A percentile compares a stretch with the other conserved stretches of the same genome.
phyloP scores from a whole-genome alignment of 2,797 vertebrate genomes.

The Antennarius maculatus region DNA sequence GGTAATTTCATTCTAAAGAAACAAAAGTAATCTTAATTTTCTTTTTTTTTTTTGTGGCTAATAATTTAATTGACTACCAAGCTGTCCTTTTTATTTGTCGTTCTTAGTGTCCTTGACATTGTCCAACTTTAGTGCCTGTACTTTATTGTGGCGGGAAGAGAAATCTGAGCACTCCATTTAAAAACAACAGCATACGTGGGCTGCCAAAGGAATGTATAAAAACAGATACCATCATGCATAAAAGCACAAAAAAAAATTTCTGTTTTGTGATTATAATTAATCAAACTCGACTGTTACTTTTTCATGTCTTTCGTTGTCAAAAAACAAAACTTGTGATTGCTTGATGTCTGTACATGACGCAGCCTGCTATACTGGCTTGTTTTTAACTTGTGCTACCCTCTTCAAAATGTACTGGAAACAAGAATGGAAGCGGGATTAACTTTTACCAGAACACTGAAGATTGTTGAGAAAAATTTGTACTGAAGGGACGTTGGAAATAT shows the following conservation, averaged over 20 bases:
- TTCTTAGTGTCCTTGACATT: conserved; percentile 61
- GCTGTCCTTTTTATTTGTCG: conserved; percentile 46
- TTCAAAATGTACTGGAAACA: conserved; percentile 12
- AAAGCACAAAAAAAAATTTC: conserved; percentile 47
- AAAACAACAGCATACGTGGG: conserved; percentile 51
- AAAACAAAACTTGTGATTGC: conserved; percentile 41
- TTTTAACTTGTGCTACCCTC: conserved; percentile 19
- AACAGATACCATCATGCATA: conserved; percentile 48
- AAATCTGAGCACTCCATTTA: conserved; percentile 68
- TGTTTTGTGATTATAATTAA: conserved; percentile 28
- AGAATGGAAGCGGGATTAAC: conserved; percentile 1
- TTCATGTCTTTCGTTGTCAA: conserved; percentile 36
- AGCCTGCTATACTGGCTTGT: conserved; percentile 39
- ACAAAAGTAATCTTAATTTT: conserved; percentile 43
- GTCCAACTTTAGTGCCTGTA: conserved; percentile 75
- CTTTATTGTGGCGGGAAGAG: conserved; percentile 52
- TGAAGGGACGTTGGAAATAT: conserved; percentile 47
- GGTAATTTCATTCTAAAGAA: conserved; percentile 43
- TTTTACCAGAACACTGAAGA: conserved; percentile 20
- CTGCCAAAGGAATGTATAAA: conserved; percentile 62
- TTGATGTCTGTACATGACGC: conserved; percentile 49
- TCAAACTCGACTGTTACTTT: conserved; percentile 31
- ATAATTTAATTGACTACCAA: conserved; percentile 32
- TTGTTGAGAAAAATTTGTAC: conserved; percentile 12
- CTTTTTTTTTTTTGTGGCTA: conserved; percentile 34